Conservation (phyloP, 2,797 vertebrate genomes). For the Lepidocolaptes lacrymiger region DNA sequence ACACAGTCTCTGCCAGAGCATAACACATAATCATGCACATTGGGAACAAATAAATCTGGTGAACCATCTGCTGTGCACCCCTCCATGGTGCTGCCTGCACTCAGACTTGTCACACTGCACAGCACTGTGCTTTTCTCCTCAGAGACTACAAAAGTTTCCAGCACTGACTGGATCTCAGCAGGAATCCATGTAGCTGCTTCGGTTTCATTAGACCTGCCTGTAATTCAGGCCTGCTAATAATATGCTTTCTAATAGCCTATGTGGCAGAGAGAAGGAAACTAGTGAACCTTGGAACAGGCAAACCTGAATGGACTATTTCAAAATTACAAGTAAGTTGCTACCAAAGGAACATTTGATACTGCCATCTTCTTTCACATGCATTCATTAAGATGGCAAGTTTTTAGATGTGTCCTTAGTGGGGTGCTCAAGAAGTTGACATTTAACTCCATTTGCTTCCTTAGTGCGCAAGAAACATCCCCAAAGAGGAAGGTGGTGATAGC, state of each 20-base stretch:
- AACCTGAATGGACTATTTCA: neutral
- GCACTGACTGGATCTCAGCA: neutral
- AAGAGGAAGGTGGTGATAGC: neutral
- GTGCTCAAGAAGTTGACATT: neutral
- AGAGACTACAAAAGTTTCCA: neutral
- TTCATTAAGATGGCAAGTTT: neutral
- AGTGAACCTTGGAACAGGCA: neutral
- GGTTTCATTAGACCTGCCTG: neutral
- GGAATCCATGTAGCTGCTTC: neutral
- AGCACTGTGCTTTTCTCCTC: neutral
- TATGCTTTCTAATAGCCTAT: rapidly evolving
- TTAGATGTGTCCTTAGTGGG: neutral
- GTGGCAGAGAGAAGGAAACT: neutral
- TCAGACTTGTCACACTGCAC: neutral
- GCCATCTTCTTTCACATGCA: neutral
- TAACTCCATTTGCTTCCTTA: neutral
- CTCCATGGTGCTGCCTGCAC: neutral
- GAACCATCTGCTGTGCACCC: neutral
- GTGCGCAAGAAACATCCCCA: neutral
- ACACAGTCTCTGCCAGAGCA: neutral
- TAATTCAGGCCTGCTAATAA: neutral
- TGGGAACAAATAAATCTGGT: slow-evolving; percentile 28
- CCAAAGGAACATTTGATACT: neutral
- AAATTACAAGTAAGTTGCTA: neutral
- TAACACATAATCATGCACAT: neutral